Conservation (phyloP, 1,140 invertebrate species). For the Pararge aegeria region DNA sequence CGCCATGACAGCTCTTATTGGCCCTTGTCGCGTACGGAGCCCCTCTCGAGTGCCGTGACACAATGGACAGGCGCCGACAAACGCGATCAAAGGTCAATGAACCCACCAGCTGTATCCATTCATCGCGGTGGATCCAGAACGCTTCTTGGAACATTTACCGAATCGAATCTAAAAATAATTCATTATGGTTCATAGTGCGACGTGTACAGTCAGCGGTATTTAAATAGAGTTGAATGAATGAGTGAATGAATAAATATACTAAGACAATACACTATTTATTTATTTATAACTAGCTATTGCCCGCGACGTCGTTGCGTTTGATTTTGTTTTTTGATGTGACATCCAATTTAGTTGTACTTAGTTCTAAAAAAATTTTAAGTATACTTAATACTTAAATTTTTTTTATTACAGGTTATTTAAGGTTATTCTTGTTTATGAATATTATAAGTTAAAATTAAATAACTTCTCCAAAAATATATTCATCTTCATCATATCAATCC, state of each 20-base stretch:
- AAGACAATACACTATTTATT: too few species aligned
- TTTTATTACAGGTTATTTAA: too few species aligned
- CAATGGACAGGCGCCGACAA: slow-evolving; percentile 18
- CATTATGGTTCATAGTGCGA: not conserved
- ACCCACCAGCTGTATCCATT: slow-evolving; percentile 16
- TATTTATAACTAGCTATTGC: too few species aligned
- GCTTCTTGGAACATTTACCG: slow-evolving; percentile 15
- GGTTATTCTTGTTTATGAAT: too few species aligned
- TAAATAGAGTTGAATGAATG: not conserved
- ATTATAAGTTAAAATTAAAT: too few species aligned
- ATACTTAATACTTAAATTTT: too few species aligned
- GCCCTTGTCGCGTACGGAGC: not conserved
- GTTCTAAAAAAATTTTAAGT: too few species aligned
- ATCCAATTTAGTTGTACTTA: too few species aligned
- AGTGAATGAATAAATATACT: not conserved
- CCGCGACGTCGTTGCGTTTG: too few species aligned
- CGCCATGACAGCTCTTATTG: not conserved
- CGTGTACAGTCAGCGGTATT: not conserved
- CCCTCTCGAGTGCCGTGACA: not conserved
- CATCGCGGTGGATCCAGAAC: slow-evolving; percentile 14
- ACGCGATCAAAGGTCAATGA: slow-evolving; percentile 17
- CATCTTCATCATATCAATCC: too few species aligned
- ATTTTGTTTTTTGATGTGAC: too few species aligned
- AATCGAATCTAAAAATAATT: slow-evolving; percentile 10
- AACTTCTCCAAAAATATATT: too few species aligned